phyloP scores from a whole-genome alignment of 1,140 invertebrate species.

The Homarus americanus region DNA sequence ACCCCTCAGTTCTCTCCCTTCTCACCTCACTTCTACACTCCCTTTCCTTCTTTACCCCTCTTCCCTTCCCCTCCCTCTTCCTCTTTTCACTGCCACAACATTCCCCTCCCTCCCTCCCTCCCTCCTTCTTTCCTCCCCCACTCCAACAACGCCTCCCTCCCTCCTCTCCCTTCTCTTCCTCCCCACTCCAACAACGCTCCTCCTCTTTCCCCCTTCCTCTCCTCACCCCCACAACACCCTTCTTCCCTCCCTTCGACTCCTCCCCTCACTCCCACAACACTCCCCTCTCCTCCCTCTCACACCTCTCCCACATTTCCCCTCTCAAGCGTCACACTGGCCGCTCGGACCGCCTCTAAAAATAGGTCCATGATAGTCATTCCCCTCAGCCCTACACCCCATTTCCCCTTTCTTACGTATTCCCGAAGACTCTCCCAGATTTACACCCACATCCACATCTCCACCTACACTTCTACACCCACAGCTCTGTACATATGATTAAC shows the following conservation, averaged over 20 bases:
- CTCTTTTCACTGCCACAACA: neutral
- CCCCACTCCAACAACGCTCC: neutral
- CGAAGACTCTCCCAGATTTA: neutral
- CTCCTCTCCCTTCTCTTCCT: neutral
- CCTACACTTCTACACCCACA: neutral
- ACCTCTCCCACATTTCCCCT: neutral
- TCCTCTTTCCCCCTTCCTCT: neutral
- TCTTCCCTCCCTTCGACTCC: neutral
- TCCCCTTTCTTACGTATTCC: neutral
- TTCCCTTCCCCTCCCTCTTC: neutral
- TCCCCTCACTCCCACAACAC: neutral
- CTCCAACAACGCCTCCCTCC: neutral
- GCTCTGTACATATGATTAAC: too few species aligned
- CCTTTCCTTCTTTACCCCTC: neutral
- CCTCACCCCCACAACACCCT: neutral
- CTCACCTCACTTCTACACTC: neutral
- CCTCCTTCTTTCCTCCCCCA: neutral
- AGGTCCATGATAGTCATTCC: conserved; percentile 17
- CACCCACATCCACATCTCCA: neutral
- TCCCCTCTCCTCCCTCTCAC: too few species aligned
- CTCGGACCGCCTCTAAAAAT: conserved; percentile 40
- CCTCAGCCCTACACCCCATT: conserved; percentile 13
- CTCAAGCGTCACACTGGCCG: conserved; percentile 10
- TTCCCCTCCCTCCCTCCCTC: neutral
- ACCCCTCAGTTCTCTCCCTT: too few species aligned